phyloP scores from a whole-genome alignment of 2,888 invertebrate species.

The Caenorhabditis sinica region DNA sequence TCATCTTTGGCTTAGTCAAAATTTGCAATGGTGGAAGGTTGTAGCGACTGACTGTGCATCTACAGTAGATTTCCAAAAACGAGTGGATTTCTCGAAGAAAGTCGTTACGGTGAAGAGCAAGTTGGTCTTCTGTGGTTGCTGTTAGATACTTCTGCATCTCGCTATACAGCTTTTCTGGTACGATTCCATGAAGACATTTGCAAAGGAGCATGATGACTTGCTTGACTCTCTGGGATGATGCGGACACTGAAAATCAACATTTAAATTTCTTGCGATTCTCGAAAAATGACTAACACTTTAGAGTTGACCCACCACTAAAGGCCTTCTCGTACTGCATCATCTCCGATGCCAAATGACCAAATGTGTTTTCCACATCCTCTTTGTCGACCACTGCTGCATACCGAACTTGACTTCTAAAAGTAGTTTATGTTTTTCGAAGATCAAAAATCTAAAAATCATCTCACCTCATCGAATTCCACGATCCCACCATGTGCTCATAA shows the following conservation, averaged over 20 bases:
- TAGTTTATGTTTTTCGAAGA: neutral
- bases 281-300: constrained; percentile 49
- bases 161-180: constrained; percentile 69
- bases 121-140: constrained; percentile 58
- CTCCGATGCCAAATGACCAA: constrained; percentile 58
- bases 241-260: constrained; percentile 61
- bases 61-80: constrained; percentile 70
- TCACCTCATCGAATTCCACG: constrained; percentile 68
- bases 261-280: neutral
- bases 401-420: constrained; percentile 58
- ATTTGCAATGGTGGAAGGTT: constrained; percentile 54
- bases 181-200: constrained; percentile 83
- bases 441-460: constrained; percentile 3
- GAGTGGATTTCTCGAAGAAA: constrained; percentile 69
- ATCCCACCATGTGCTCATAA: constrained; percentile 17
- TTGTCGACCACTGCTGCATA: constrained; percentile 70
- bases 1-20: constrained; percentile 43
- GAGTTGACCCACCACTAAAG: constrained; percentile 61
- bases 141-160: constrained; percentile 72
- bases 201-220: constrained; percentile 84
- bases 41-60: constrained; percentile 67
- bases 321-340: constrained; percentile 70
- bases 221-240: constrained; percentile 63
- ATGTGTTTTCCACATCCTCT: constrained; percentile 71
- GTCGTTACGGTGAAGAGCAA: constrained; percentile 54